Evolutionary conservation across 2,797 vertebrate species (phyloP), one percentile per base, ranked within the genome.

Genomic region (Rhadinocentrus ornatus): DNA sequence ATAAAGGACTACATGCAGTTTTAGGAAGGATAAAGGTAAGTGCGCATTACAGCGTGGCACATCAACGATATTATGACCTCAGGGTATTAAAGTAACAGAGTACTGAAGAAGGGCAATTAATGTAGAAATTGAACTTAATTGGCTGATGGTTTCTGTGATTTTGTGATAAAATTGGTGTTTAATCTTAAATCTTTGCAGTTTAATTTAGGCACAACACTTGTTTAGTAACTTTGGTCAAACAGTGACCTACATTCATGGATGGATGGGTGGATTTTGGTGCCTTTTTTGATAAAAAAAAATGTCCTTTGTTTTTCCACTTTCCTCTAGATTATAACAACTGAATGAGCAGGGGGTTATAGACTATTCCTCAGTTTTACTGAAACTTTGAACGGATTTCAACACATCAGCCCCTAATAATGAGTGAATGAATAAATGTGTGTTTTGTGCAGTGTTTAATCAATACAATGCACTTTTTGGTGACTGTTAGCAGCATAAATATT

Each of bases 61-160:
- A 69, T 76, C 65, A 56, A 52, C 41, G 70, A 82, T 79, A 78
- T 71, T 67, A 70, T 82, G 48, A 81, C 73, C 81, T 67, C 16
- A 54, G 48, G 50, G 60, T 72, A 63, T 69, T 56, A 61, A 81
- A 79, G 65, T 56, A 37, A 69, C n/a, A 72, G 34, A 66, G 48
- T 67, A 52, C 10, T 27, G 31, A 44, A 54, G 26, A 10, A 71
- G 76, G 56, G 48, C 18, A 46, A 66, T 56, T 63, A 69, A 41
- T 13, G 68, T 13, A 32, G 32, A 65, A 69, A 69, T 22, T 52
- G 39, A 15, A 13, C 61, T 29, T 32, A 62, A 9, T n/a, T 41
- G 32, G 63, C 26, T 61, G 62, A 20, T 27, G 58, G 60, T 61
- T 58, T 67, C 48, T 72, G 39, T 24, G 18, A 18, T 16, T 54